Conservation (phyloP, 2,113 vertebrate genomes). For the Callionymus lyra region DNA sequence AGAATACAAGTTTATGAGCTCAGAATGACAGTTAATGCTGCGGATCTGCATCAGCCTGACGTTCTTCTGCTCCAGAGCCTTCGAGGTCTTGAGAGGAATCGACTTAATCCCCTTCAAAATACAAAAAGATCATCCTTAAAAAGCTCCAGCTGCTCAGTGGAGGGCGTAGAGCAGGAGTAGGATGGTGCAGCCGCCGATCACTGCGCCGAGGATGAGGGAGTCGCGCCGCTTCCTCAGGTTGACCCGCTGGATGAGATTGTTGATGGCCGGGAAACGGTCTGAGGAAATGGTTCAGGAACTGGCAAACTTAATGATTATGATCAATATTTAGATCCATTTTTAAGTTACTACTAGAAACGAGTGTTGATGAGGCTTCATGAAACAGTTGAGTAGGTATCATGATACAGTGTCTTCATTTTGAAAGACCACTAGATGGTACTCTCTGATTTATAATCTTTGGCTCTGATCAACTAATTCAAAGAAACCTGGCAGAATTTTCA, state of each 20-base stretch:
- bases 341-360: not conserved
- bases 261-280: constrained; percentile 96
- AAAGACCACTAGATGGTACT: too few relatives aligned
- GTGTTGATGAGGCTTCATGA: too few relatives aligned
- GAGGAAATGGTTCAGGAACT: constrained; percentile 41
- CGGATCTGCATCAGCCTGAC: constrained; percentile 34
- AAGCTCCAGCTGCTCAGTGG: constrained; percentile 68
- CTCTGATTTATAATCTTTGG: too few relatives aligned
- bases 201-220: constrained; percentile 82
- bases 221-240: constrained; percentile 93
- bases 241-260: constrained; percentile 94
- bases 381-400: too few relatives aligned
- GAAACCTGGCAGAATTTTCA: too few relatives aligned
- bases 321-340: not conserved
- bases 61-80: constrained; percentile 30
- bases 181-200: constrained; percentile 90
- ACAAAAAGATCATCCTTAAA: constrained; percentile 24
- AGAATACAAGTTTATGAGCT: constrained; percentile 52
- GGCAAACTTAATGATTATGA: not conserved
- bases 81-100: constrained; percentile 27
- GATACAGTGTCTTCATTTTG: too few relatives aligned
- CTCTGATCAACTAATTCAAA: too few relatives aligned
- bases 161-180: constrained; percentile 89
- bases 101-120: constrained; percentile 26
- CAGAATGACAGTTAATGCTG: constrained; percentile 39